These are phyloP conservation scores for Alexandromys oeconomus DNA, from an alignment of 2,797 vertebrate genomes.

Conservation along the genomic window DNA sequence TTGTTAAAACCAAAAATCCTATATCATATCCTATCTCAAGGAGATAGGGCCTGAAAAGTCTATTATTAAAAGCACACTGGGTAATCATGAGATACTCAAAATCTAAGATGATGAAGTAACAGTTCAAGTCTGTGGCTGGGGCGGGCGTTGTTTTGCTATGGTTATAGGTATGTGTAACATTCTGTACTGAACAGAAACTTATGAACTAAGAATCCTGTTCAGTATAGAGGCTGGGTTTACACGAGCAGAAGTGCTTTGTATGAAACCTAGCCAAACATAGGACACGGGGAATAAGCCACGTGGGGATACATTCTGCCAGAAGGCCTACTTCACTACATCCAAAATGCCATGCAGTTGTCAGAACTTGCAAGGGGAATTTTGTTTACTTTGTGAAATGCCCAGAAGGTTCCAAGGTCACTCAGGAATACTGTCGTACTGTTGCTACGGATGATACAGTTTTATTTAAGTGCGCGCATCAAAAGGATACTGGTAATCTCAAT, in stretches of 20 bases:
- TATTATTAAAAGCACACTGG: slow-evolving; percentile 2
- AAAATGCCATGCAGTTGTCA: slow-evolving; percentile 78
- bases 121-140: neutral
- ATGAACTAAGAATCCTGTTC: slow-evolving; percentile 11
- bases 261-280: slow-evolving; percentile 66
- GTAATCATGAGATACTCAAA: neutral
- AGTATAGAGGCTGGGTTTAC: slow-evolving; percentile 29
- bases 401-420: slow-evolving; percentile 77
- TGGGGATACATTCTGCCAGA: slow-evolving; percentile 76
- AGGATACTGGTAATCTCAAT: neutral
- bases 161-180: neutral
- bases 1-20: slow-evolving; percentile 43
- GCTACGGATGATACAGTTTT: neutral
- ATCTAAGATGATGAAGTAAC: neutral
- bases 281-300: slow-evolving; percentile 68
- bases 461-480: neutral
- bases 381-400: slow-evolving; percentile 78
- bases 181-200: slow-evolving; percentile 37
- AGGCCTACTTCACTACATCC: slow-evolving; percentile 68
- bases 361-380: slow-evolving; percentile 85
- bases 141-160: neutral
- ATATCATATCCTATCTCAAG: neutral
- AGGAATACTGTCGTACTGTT: slow-evolving; percentile 71
- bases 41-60: neutral
- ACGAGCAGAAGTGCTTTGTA: slow-evolving; percentile 39